Percentiles rank a stretch among this genome's conserved stretches.
Evolutionary conservation across 2,797 vertebrate genomes (phyloP).

Genomic region (Tapera naevia): DNA sequence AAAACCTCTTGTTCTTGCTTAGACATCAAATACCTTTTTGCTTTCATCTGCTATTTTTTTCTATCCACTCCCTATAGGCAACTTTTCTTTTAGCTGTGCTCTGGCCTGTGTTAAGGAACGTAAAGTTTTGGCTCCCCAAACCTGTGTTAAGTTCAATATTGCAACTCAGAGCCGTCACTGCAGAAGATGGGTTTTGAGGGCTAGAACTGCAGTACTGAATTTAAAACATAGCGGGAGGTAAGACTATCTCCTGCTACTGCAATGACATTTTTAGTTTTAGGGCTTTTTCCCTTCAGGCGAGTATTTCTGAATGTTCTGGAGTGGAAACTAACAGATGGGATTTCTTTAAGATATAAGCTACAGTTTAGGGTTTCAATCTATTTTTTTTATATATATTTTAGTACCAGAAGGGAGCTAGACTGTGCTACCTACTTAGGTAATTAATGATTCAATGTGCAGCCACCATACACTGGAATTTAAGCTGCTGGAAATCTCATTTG

Average conservation of each 20-base stretch:
- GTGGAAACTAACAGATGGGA: constrained; percentile 70
- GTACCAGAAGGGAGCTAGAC: constrained; percentile 52
- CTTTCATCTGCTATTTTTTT: not conserved
- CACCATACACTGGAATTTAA: constrained; percentile 61
- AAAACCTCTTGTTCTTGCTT: not conserved
- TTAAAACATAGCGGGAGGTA: constrained; percentile 35
- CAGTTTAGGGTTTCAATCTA: constrained; percentile 34
- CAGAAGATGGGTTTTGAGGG: not conserved
- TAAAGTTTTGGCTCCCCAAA: not conserved
- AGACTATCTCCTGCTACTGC: not conserved
- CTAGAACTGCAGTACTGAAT: constrained; percentile 25
- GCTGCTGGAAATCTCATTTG: constrained; percentile 74
- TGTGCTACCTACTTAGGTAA: constrained; percentile 63
- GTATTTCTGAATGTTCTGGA: constrained; percentile 60
- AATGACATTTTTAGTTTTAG: constrained; percentile 14
- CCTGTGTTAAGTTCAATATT: not conserved
- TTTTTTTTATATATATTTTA: not conserved
- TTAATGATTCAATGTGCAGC: constrained; percentile 73
- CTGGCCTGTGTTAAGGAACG: not conserved
- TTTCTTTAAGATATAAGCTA: constrained; percentile 66
- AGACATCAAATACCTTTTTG: not conserved
- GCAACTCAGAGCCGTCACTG: not conserved
- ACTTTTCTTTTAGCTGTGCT: not conserved
- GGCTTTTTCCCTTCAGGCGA: constrained; percentile 41
- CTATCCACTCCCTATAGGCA: not conserved